phyloP scores from a whole-genome alignment of 2,113 vertebrate genomes.

The Cyphomyrus discorhynchus region DNA sequence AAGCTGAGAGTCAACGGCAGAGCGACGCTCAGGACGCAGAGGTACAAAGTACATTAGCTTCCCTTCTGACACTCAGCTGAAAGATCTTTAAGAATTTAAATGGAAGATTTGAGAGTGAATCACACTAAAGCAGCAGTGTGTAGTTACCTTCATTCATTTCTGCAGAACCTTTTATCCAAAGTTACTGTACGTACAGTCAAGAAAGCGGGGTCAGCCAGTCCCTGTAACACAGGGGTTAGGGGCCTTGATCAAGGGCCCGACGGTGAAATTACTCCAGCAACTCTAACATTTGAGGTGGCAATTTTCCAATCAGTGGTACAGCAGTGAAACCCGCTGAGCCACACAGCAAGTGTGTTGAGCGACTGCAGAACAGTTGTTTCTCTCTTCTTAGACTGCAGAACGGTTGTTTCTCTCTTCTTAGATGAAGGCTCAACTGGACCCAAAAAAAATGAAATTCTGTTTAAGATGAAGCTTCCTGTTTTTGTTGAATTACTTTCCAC shows the following conservation, averaged over 20 bases:
- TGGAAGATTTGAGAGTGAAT: not conserved
- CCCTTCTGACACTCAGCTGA: not conserved
- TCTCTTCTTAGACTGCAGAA: not conserved
- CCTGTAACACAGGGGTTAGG: not conserved
- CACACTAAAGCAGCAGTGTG: not conserved
- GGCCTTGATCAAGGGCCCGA: not conserved
- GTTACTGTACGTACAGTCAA: not conserved
- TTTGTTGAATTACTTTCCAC: not conserved
- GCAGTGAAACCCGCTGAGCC: not conserved
- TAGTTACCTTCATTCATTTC: not conserved
- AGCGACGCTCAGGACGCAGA: not conserved
- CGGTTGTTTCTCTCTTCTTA: not conserved
- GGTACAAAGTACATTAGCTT: not conserved
- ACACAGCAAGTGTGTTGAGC: not conserved
- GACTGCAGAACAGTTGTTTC: not conserved
- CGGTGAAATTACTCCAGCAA: not conserved
- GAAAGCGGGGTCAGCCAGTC: not conserved
- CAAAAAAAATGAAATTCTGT: not conserved
- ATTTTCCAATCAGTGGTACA: not conserved
- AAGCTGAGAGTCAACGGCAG: not conserved
- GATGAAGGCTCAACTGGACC: not conserved
- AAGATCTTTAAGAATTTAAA: not conserved
- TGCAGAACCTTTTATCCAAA: not conserved
- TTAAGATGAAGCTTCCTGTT: not conserved
- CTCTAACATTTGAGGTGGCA: not conserved